phyloP scores from a whole-genome alignment of 1,140 invertebrate genomes.

The Achatina immaculata region DNA sequence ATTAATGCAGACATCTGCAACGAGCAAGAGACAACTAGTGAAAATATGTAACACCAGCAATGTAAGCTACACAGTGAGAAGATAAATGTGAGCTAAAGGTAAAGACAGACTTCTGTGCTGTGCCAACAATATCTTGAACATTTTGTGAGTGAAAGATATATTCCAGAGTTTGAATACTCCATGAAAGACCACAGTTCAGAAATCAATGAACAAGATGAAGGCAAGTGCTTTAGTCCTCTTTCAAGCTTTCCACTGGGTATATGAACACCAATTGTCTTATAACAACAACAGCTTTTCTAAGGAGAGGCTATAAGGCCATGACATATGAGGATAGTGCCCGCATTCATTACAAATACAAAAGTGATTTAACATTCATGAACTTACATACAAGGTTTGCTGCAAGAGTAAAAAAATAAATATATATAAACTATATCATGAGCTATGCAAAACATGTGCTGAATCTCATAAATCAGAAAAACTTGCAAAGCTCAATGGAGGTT shows the following conservation, averaged over 20 bases:
- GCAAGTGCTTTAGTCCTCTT: not conserved
- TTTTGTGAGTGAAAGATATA: no score
- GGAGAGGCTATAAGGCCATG: no score
- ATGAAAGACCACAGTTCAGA: not conserved
- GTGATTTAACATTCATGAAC: not conserved
- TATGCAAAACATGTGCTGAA: not conserved
- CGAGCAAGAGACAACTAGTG: not conserved
- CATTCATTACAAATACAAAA: not conserved
- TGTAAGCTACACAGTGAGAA: not conserved
- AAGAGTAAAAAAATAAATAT: constrained; percentile 18
- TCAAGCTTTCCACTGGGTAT: not conserved
- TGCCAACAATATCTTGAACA: not conserved
- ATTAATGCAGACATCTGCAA: not conserved
- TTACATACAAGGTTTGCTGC: constrained; percentile 12
- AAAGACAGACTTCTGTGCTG: no score
- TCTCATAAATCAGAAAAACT: not conserved
- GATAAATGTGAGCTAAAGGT: not conserved
- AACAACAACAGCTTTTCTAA: no score
- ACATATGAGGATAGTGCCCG: no score
- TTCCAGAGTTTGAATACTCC: not conserved
- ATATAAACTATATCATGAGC: not conserved
- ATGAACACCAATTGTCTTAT: not conserved
- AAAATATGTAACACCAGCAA: not conserved
- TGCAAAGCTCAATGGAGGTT: not conserved
- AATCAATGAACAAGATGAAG: not conserved